Percentiles rank a stretch among this genome's conserved stretches.
These are phyloP conservation scores for Melopsittacus undulatus DNA, from an alignment of 2,797 vertebrate species.

Conservation along the genomic window DNA sequence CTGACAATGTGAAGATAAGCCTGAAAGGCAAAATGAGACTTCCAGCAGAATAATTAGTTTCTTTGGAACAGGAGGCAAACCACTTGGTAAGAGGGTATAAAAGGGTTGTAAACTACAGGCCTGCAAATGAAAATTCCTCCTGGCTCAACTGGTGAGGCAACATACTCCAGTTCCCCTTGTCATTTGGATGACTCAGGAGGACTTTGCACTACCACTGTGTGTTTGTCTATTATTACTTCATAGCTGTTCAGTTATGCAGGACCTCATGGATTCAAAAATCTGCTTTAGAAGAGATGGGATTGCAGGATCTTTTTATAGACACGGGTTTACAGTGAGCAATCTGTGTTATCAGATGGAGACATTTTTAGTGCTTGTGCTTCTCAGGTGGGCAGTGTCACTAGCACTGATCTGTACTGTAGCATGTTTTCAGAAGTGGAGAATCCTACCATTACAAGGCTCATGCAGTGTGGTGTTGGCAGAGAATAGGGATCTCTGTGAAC, in stretches of 20 bases:
- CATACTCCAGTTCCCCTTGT: not conserved
- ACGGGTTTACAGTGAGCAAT: not conserved
- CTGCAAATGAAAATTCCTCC: not conserved
- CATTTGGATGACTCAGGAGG: not conserved
- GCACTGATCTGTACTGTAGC: not conserved
- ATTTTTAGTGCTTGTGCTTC: not conserved
- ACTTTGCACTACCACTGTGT: not conserved
- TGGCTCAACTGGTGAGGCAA: not conserved
- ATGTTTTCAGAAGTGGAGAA: not conserved
- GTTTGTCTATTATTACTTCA: not conserved
- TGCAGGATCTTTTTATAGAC: not conserved
- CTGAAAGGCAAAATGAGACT: slow-evolving; percentile 49
- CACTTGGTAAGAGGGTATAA: not conserved
- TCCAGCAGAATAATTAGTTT: slow-evolving; percentile 30
- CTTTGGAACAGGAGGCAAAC: slow-evolving; percentile 25
- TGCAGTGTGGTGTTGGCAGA: rapidly evolving
- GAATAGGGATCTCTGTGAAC: not conserved
- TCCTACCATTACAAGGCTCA: not conserved
- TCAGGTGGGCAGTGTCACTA: not conserved
- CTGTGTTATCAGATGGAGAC: not conserved
- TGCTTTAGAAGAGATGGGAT: not conserved
- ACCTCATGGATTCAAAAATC: not conserved
- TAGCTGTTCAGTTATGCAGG: not conserved
- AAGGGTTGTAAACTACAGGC: not conserved
- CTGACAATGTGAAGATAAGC: slow-evolving; percentile 42